These are phyloP conservation scores for Yasuhikotakia modesta DNA, from an alignment of 2,797 vertebrate species.

Conservation along the genomic window DNA sequence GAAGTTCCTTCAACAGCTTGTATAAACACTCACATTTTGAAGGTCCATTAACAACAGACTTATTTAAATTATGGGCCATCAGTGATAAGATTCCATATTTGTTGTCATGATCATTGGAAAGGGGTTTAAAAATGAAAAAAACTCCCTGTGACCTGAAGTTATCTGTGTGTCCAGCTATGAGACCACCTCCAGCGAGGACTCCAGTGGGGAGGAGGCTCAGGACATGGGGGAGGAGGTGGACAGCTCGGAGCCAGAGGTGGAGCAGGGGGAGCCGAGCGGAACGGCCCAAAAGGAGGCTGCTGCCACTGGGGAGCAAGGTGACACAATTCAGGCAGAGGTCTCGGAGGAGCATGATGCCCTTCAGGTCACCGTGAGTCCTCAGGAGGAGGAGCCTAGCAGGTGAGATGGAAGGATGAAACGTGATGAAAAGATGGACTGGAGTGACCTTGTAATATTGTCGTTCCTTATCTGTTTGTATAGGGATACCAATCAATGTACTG, in stretches of 20 bases:
- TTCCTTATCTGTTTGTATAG: background rate
- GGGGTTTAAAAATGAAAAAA: conserved; percentile 8
- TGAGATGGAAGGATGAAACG: conserved; percentile 66
- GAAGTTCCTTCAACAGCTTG: conserved; percentile 21
- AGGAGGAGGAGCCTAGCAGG: conserved; percentile 70
- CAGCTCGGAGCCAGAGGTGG: conserved; percentile 69
- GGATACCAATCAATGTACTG: background rate
- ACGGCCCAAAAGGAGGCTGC: conserved; percentile 54
- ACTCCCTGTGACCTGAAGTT: conserved; percentile 35
- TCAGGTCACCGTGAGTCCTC: conserved; percentile 61
- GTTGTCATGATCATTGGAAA: background rate
- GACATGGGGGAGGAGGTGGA: conserved; percentile 75
- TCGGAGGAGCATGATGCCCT: conserved; percentile 57
- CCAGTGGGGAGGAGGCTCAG: conserved; percentile 86
- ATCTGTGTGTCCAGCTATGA: conserved; percentile 83
- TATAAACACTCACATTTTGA: conserved; percentile 19
- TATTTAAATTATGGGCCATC: background rate
- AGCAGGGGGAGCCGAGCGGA: conserved; percentile 51
- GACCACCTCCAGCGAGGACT: conserved; percentile 95
- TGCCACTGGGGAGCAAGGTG: conserved; percentile 59
- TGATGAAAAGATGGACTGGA: background rate
- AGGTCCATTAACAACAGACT: conserved; percentile 27
- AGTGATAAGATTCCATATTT: background rate
- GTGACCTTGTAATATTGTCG: background rate
- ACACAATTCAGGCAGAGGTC: conserved; percentile 57